These are phyloP conservation scores for Falco concolor DNA, from an alignment of 2,797 vertebrate genomes.

Conservation along the genomic window DNA sequence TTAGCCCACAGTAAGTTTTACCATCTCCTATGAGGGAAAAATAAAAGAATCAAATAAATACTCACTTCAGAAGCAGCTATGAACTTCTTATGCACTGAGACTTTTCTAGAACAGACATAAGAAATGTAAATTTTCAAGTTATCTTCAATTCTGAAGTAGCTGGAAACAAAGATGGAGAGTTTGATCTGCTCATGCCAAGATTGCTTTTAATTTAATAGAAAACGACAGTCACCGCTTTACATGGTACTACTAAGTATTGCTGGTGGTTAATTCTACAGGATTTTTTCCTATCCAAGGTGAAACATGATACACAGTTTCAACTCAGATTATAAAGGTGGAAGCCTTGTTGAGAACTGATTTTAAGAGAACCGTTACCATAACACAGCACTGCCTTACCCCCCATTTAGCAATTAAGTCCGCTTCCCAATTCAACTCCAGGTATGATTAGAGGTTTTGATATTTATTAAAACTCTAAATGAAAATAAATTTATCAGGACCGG, in stretches of 20 bases:
- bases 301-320: neutral
- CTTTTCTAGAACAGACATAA: neutral
- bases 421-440: neutral
- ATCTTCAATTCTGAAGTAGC: neutral
- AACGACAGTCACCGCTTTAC: neutral
- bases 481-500: neutral
- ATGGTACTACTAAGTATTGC: neutral
- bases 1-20: neutral
- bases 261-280: neutral
- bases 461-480: neutral
- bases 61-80: neutral
- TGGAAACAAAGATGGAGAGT: neutral
- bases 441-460: neutral
- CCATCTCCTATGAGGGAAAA: neutral
- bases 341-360: neutral
- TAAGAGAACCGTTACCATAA: neutral
- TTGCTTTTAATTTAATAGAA: neutral
- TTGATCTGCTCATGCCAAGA: neutral
- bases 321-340: neutral
- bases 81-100: neutral
- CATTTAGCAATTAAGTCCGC: neutral
- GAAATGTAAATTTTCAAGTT: neutral
- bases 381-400: neutral
- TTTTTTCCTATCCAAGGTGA: neutral
- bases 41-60: neutral